These are phyloP conservation scores for Cisticola juncidis DNA, from an alignment of 2,113 vertebrate species.

Conservation along the genomic window DNA sequence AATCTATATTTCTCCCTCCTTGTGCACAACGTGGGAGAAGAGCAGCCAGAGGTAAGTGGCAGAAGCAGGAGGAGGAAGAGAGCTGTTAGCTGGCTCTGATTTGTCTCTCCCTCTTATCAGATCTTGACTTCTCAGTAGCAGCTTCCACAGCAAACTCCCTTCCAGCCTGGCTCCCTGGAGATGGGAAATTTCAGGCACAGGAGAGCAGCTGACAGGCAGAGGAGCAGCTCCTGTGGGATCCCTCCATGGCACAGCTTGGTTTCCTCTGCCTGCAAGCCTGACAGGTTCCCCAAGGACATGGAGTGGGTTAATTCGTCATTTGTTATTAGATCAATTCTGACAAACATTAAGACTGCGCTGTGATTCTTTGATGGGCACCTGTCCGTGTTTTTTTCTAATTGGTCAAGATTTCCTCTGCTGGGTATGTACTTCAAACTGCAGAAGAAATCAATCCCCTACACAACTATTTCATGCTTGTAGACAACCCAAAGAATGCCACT, in stretches of 20 bases:
- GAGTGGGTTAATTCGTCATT: background rate
- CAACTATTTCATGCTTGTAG: background rate
- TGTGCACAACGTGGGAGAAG: background rate
- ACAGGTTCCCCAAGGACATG: rapidly evolving
- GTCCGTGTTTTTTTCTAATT: background rate
- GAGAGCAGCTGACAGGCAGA: background rate
- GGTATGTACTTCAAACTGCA: background rate
- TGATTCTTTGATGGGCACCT: background rate
- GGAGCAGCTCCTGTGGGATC: background rate
- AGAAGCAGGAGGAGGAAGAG: conserved; percentile 16
- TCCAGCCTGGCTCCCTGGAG: background rate
- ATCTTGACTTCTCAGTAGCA: background rate
- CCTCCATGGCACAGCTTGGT: background rate
- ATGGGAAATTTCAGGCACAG: background rate
- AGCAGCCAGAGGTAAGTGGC: background rate
- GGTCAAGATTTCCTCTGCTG: background rate
- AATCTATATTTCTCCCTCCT: background rate
- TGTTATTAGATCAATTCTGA: background rate
- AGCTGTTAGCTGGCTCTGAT: background rate
- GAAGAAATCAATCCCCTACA: background rate
- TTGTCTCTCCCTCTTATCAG: conserved; percentile 45
- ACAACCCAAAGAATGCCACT: background rate
- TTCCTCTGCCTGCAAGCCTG: background rate
- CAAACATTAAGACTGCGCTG: background rate
- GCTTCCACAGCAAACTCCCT: conserved; percentile 10